Evolutionary conservation across 1,140 invertebrate species (phyloP), one percentile per base, ranked within the genome.

Genomic region (Tetraneura akinire): DNA sequence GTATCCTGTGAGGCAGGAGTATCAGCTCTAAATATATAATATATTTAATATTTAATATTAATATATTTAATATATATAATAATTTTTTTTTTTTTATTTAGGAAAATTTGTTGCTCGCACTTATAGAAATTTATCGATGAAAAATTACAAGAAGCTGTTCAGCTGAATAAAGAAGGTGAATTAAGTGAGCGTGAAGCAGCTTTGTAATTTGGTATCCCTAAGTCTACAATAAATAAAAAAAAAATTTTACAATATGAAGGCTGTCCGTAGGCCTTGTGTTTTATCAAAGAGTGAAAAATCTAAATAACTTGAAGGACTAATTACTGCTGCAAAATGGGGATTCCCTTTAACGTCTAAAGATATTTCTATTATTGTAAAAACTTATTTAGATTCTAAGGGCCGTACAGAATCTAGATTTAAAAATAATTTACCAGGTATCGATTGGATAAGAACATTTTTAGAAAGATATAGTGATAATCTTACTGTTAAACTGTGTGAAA

Each of bases 391-490:
- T 18, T 18, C 51, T 53, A 18, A 53, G 9, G 51, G 51, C 18
- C 51, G 51, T 53, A 53, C 18, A 53, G 16, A 53, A 53, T 8
- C 0, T 18, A 53, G 51, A 18, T 82, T 82, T 62, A 76, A 81
- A 76, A 76, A 82, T 64, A 82, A 82, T 80, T 62, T 81, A 53
- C 80, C 81, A 74, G 80, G 80, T 37, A 18, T 57, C 2, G 78
- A 81, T 16, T 51, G 49, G 49, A 5, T 51, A 18, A 51, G 16
- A 51, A 18, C 18, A 16, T 51, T 62, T 82, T 55, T 23, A 51
- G 42, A 71, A 23, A 71, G 16, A 11, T n/a, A 32, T 82, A 80
- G 70, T 14, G 14, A 51, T 51, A 16, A 5, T 16, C 49, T 51
- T 21, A 80, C 13, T 66, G 55, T 68, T 47, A 70, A 70, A 16